A percentile compares a stretch with the other conserved stretches of the same genome.
These are phyloP conservation scores for Etheostoma cragini DNA, from an alignment of 2,113 vertebrate genomes.

Conservation along the genomic window DNA sequence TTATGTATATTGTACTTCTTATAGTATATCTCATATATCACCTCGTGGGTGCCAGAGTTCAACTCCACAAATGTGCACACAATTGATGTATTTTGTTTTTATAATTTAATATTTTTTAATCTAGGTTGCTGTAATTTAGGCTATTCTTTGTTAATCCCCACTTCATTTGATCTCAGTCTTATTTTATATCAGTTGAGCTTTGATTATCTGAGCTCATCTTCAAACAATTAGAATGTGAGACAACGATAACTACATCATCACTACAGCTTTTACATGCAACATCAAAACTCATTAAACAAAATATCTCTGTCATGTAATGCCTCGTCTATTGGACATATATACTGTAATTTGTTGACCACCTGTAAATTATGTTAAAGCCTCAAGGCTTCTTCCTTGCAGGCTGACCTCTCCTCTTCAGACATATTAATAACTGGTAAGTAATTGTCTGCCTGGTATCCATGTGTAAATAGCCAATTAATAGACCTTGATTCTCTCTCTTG, in stretches of 20 bases:
- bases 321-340: neutral
- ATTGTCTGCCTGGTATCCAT: constrained; percentile 79
- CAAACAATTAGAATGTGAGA: neutral
- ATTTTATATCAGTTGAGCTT: neutral
- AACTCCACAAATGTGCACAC: neutral
- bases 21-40: neutral
- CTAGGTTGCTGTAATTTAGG: neutral
- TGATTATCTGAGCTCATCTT: neutral
- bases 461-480: constrained; percentile 81
- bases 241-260: neutral
- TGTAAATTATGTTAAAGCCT: neutral
- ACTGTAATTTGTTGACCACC: neutral
- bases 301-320: neutral
- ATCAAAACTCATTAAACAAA: neutral
- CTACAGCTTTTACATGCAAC: neutral
- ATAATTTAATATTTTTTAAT: neutral
- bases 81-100: too few species aligned
- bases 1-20: neutral
- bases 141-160: neutral
- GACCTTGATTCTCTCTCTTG: constrained; percentile 62
- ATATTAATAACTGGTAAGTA: constrained; percentile 79
- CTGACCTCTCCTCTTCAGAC: constrained; percentile 27
- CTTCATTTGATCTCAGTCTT: neutral
- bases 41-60: neutral
- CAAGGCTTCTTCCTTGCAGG: neutral